These are phyloP conservation scores for Caracal caracal DNA, from an alignment of 2,113 vertebrate species.

Conservation along the genomic window DNA sequence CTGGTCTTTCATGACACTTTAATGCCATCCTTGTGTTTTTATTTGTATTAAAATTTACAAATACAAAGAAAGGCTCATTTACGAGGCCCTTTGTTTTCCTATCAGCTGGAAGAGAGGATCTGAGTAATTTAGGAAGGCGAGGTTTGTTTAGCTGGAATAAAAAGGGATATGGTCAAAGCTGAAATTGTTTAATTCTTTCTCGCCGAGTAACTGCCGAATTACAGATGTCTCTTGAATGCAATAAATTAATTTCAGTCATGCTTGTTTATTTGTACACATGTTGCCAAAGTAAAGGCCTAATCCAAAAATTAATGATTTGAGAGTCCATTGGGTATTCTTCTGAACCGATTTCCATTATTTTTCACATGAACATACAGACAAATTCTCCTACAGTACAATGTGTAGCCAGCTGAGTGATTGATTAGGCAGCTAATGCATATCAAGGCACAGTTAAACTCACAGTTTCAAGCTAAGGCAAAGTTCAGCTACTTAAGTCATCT, in stretches of 20 bases:
- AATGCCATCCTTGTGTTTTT: constrained; percentile 47
- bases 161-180: constrained; percentile 78
- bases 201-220: constrained; percentile 77
- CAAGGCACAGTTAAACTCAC: neutral
- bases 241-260: constrained; percentile 83
- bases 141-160: constrained; percentile 70
- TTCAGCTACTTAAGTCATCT: constrained; percentile 59
- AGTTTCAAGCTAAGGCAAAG: neutral
- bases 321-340: constrained; percentile 59
- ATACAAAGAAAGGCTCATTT: constrained; percentile 26
- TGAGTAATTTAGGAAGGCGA: constrained; percentile 51
- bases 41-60: constrained; percentile 31
- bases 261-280: constrained; percentile 80
- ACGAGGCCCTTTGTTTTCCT: constrained; percentile 59
- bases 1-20: neutral
- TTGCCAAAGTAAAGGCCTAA: constrained; percentile 79
- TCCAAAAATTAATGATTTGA: constrained; percentile 70
- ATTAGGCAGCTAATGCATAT: neutral
- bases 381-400: neutral
- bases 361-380: constrained; percentile 43
- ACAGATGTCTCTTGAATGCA: constrained; percentile 81
- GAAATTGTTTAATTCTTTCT: constrained; percentile 82
- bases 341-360: constrained; percentile 54
- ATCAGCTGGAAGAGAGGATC: constrained; percentile 53
- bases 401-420: neutral